Base-by-base conservation (phyloP, 2,888 invertebrate species). In the Mesorhabditis belari region DNA sequence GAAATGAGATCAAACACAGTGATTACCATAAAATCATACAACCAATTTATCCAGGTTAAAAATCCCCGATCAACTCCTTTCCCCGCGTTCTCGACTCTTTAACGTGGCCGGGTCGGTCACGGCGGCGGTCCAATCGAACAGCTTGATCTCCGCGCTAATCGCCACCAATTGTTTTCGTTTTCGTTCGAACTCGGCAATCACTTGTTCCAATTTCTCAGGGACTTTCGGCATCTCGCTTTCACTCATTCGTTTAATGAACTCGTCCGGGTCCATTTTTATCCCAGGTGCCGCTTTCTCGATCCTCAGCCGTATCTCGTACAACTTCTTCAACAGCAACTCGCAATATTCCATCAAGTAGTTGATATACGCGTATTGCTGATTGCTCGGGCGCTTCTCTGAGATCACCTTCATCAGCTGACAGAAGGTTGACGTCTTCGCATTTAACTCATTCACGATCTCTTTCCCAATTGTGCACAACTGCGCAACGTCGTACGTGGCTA, bases 381-480 rank as follows among this genome's bases (percentile, higher is more conserved):
- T 17, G 44, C n/a, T 35, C 12, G 12, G 44, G 44, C 12, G 12
- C 44, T 35, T 35, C 44, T 35, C 44, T 9, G 44, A 35, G n/a
- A 35, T 17, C 12, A 17, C 44, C 12, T n/a, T 9, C 12, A n/a
- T n/a, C 44, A 9, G 44, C n/a, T 9, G 12, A n/a, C 44, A 35
- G n/a, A 35, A n/a, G n/a, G 12, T 9, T 9, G 44, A 9, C 12
- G 12, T 35, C 12, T n/a, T 9, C 44, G n/a, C n/a, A n/a, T n/a
- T 63, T 50, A 71, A 64, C 21, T 73, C 73, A 12, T 55, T 51
- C 9, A 68, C 68, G 17, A 73, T 53, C 24, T 73, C 73, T 26
- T 63, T 57, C 21, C 67, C 73, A 9, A 70, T 60, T 9, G 51
- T 55, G 35, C 66, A 67, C 35, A 73, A 52, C 26, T 64, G 64